A percentile compares a stretch with the other conserved stretches of the same genome.
phyloP scores from a whole-genome alignment of 2,797 vertebrate genomes.

The Serranus cabrilla region DNA sequence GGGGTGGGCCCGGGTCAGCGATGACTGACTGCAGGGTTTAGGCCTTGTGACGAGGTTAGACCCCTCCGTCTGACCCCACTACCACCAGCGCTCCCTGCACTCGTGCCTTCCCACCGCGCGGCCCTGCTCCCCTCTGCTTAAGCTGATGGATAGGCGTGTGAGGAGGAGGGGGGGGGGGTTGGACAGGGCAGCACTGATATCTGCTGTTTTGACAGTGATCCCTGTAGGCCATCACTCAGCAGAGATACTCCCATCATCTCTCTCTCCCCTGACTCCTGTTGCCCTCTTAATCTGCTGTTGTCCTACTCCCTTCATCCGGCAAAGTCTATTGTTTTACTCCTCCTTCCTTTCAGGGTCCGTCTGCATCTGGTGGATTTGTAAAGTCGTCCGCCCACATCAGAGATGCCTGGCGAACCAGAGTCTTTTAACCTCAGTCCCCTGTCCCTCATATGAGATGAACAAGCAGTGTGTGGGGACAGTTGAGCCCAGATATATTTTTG shows the following conservation, averaged over 20 bases:
- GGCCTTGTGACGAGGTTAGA: constrained; percentile 67
- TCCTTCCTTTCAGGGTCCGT: constrained; percentile 14
- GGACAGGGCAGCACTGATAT: constrained; percentile 50
- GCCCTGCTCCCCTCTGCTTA: constrained; percentile 41
- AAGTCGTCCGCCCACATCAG: constrained; percentile 38
- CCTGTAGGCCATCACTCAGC: constrained; percentile 61
- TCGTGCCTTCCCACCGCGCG: constrained; percentile 18
- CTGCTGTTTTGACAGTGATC: constrained; percentile 67
- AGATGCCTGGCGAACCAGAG: constrained; percentile 41
- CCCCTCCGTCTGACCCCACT: constrained; percentile 47
- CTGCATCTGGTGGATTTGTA: constrained; percentile 45
- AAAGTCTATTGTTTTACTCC: constrained; percentile 35
- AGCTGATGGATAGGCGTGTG: constrained; percentile 54
- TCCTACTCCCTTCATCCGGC: constrained; percentile 33
- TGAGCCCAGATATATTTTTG: constrained; percentile 54
- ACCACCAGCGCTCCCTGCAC: constrained; percentile 30
- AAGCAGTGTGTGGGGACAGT: constrained; percentile 41
- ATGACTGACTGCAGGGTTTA: constrained; percentile 74
- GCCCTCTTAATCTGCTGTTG: constrained; percentile 55
- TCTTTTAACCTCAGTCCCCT: constrained; percentile 42
- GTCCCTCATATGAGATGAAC: constrained; percentile 43
- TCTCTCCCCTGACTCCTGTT: constrained; percentile 42
- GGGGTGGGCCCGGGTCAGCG: constrained; percentile 56
- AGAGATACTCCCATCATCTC: constrained; percentile 54
- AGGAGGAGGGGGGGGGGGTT: not conserved